phyloP scores from a whole-genome alignment of 2,797 vertebrate species.

The Gymnoscopelus braueri region DNA sequence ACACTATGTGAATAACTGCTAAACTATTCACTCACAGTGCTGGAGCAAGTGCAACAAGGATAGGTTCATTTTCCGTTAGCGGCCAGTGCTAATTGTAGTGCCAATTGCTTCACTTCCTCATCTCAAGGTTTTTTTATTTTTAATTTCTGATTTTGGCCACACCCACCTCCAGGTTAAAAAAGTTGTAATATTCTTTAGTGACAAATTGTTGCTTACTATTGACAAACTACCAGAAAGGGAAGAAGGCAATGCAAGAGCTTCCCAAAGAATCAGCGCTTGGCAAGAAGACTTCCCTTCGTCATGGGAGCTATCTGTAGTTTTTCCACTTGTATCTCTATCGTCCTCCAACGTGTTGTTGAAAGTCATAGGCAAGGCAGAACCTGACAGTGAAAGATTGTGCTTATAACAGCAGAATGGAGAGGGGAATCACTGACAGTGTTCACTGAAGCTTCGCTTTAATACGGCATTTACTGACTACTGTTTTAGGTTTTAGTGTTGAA shows the following conservation, averaged over 20 bases:
- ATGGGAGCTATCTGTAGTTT: conserved; percentile 35
- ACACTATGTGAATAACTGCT: conserved; percentile 11
- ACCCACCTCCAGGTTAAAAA: too few relatives aligned
- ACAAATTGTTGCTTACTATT: too few relatives aligned
- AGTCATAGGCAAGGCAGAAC: conserved; percentile 25
- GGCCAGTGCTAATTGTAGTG: too few relatives aligned
- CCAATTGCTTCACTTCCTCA: too few relatives aligned
- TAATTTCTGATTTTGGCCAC: too few relatives aligned
- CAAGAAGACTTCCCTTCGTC: conserved; percentile 49
- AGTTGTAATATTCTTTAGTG: too few relatives aligned
- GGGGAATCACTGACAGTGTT: not conserved
- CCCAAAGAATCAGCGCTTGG: conserved; percentile 57
- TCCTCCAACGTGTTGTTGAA: conserved; percentile 22
- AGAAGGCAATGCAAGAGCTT: conserved; percentile 27
- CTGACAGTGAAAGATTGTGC: conserved; percentile 9
- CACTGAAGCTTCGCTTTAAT: not conserved
- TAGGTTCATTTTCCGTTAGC: too few relatives aligned
- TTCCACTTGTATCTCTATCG: conserved; percentile 12
- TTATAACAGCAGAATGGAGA: not conserved
- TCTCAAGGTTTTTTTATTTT: too few relatives aligned
- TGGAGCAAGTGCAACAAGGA: too few relatives aligned
- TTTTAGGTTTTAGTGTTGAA: too few relatives aligned
- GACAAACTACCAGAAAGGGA: conserved; percentile 20
- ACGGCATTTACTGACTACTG: not conserved
- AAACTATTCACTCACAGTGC: too few relatives aligned